Base-by-base conservation (phyloP, 2,888 invertebrate genomes). In the Volucella zonaria region DNA sequence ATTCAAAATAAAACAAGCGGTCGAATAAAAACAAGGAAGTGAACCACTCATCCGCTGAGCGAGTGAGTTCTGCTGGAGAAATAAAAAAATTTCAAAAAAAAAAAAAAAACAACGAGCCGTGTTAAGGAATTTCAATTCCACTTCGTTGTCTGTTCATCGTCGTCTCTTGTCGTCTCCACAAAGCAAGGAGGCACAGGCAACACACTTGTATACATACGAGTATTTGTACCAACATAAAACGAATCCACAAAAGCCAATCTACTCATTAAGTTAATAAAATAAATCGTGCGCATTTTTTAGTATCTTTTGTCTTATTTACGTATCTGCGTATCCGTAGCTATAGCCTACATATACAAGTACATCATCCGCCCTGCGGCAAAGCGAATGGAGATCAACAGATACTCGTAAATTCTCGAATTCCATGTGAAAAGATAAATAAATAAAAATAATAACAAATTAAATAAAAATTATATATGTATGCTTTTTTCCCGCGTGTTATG, bases 401-500 rank as follows among this genome's bases (percentile, higher is more conserved):
- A 31, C 31, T 31, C 31, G 6, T 31, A 6, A 11, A 56, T 70
- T 62, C 45, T 62, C 45, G 40, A 45, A 62, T 73, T 73, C 43
- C 78, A 67, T 45, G 47, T 70, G 11, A 64, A 40, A 70, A 52
- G 45, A 64, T 52, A 76, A 31, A 66, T 43, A 31, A 15, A 59
- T 42, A 42, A 31, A 42, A 15, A 59, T 31, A 47, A 6, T 70
- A 23, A 49, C 23, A 52, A 64, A 70, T 45, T 42, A 23, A 66
- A 75, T 18, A 68, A 58, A n/a, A n/a, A n/a, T n/a, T n/a, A n/a
- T n/a, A n/a, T n/a, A n/a, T n/a, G 43, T 6, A 51, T 62, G 54
- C 42, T 8, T 38, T 31, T 18, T 62, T 75, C 42, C 70, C 70
- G 58, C 64, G 62, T 79, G 47, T 74, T 83, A 75, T 79, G 79